Conservation (phyloP, 2,113 vertebrate species). For the Arothron firmamentum region DNA sequence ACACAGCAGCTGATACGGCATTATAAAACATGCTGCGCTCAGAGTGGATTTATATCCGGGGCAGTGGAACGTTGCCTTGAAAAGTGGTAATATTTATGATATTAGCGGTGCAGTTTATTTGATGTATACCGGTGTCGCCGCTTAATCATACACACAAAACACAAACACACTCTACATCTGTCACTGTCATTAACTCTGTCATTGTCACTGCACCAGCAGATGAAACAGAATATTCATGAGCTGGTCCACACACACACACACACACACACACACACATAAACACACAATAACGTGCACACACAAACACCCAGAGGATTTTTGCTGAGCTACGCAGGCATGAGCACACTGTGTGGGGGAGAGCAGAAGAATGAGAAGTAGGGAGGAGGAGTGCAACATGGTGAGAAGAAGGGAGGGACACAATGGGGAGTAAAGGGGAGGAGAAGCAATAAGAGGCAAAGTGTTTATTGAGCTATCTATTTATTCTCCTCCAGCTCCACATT, state of each 20-base stretch:
- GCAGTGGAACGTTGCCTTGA: constrained; percentile 47
- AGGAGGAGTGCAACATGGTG: constrained; percentile 29
- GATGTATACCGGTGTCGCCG: constrained; percentile 59
- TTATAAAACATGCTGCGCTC: constrained; percentile 24
- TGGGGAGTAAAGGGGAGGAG: constrained; percentile 61
- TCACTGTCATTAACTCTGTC: constrained; percentile 77
- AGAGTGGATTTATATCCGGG: constrained; percentile 49
- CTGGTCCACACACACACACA: constrained; percentile 26
- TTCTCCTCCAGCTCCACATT: constrained; percentile 79
- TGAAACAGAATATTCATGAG: constrained; percentile 74
- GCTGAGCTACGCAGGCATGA: constrained; percentile 59
- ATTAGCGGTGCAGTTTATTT: constrained; percentile 68
- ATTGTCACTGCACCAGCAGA: constrained; percentile 65
- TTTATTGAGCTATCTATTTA: constrained; percentile 83
- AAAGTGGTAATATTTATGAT: constrained; percentile 70
- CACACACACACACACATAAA: constrained; percentile 27
- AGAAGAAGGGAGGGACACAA: constrained; percentile 40
- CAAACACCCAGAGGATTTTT: constrained; percentile 46
- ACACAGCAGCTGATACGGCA: constrained; percentile 22
- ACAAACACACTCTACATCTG: constrained; percentile 66
- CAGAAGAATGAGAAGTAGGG: constrained; percentile 23
- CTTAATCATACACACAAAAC: constrained; percentile 49
- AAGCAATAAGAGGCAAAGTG: constrained; percentile 78
- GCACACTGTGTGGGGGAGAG: constrained; percentile 40
- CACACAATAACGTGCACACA: constrained; percentile 35